phyloP scores from a whole-genome alignment of 2,797 vertebrate species.

The Eutrigla gurnardus region DNA sequence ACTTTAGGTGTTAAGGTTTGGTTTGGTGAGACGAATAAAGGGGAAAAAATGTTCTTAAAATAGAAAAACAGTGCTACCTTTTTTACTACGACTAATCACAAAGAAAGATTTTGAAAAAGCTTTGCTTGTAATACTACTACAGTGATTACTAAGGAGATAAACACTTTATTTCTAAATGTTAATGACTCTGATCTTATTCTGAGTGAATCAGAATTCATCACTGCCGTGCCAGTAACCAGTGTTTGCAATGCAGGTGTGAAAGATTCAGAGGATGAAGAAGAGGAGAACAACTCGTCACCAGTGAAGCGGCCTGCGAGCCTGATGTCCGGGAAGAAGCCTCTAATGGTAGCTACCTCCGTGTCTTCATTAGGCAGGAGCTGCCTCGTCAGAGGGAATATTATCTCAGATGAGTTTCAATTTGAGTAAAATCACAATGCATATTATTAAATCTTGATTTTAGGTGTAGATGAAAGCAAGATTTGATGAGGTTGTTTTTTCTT shows the following conservation, averaged over 20 bases:
- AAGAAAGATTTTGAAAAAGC: background rate
- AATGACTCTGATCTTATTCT: background rate
- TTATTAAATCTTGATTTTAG: background rate
- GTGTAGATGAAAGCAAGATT: background rate
- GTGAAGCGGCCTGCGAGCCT: slow-evolving; percentile 82
- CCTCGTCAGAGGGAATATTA: background rate
- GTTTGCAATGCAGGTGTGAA: slow-evolving; percentile 75
- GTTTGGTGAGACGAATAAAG: background rate
- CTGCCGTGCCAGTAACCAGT: background rate
- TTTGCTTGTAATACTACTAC: background rate
- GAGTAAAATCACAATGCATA: no score
- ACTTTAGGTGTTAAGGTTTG: background rate
- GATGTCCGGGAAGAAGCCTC: slow-evolving; percentile 70
- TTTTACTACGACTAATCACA: background rate
- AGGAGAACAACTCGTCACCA: slow-evolving; percentile 86
- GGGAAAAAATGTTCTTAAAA: background rate
- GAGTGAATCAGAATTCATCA: background rate
- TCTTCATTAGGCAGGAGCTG: background rate
- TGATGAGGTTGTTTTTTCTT: no score
- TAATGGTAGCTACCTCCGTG: slow-evolving; percentile 61
- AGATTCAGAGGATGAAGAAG: slow-evolving; percentile 81
- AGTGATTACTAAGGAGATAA: background rate
- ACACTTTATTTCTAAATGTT: background rate
- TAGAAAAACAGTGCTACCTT: background rate
- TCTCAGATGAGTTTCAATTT: no score